Evolutionary conservation across 1,140 invertebrate species (phyloP), one percentile per base, ranked within the genome.

Genomic region (Pseudoatta argentina): DNA sequence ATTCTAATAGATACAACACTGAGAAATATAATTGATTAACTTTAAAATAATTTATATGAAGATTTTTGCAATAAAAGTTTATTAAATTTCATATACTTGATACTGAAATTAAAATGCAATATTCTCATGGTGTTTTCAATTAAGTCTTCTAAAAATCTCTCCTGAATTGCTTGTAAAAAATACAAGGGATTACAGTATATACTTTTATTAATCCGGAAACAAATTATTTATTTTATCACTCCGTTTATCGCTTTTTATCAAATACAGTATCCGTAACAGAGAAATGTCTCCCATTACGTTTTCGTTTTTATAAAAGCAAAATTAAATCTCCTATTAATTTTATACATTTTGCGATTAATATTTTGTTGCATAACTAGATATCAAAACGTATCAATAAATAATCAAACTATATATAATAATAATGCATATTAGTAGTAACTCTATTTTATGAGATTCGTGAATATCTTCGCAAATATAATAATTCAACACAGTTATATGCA

Each of bases 281-380:
- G 27, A 34, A 34, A 34, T 18, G 63, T n/a, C 3, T n/a, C 1
- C 16, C 16, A 64, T 18, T 66, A 27, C 16, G 3, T 18, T 10
- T 64, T 34, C 18, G 7, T 64, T 27, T 64, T 34, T 18, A 4
- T 34, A 6, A 34, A 66, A 66, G 18, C 30, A 0, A 66, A 34
- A 63, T 63, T 30, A 63, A 64, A 34, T 66, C 39, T 66, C 63
- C 14, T 34, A 12, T 66, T 34, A 34, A 66, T 66, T 66, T n/a
- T 18, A 10, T 30, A 8, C 18, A n/a, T 18, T 12, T 34, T 10
- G 16, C 16, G 8, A 66, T 66, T 34, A 66, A 66, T 66, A 66
- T 66, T 66, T 24, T 18, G 3, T 66, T n/a, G 63, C 7, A 66
- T n/a, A 66, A 66, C 27, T n/a, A 34, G 8, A 34, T n/a, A 39